Base-by-base conservation (phyloP, 2,888 invertebrate species). In the Andricus quercusramuli region DNA sequence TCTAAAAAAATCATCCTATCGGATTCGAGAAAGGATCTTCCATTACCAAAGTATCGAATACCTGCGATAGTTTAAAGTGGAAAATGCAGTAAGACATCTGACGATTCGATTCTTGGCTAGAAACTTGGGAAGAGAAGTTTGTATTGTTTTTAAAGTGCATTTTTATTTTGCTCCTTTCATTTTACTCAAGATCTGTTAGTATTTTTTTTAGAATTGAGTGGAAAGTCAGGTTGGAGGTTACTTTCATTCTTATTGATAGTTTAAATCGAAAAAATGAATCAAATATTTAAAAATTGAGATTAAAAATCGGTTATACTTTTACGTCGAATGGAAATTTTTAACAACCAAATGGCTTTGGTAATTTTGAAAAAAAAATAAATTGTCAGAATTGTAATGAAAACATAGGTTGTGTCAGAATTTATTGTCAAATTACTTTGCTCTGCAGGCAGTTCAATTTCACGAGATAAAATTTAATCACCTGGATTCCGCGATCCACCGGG, bases 21-120 rank as follows among this genome's bases (percentile, higher is more conserved):
- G 32, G 32, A 37, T 74, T 56, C 74, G 37, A 32, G 32, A 56
- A 74, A 51, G 56, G n/a, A 32, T 56, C 37, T 59, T 37, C 32
- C 56, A 74, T 74, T 74, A 74, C 74, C 56, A 13, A 56, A 56
- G 74, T 74, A 74, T 74, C 74, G 74, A 59, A 37, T 56, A 74
- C 74, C n/a, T 74, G 32, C 25, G 56, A 59, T 22, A 59, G 56
- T 74, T 74, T 74, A 59, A 74, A 74, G 74, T 74, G 74, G n/a
- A 56, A 74, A 37, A 74, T 56, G 37, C 37, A 74, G 74, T 74
- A 74, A 74, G 74, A 56, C 74, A 74, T 70, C 29, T 74, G 56
- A 70, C 51, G 44, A 51, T 20, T 70, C 51, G 29, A 51, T 70
- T 51, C 47, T 29, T 29, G 2, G 29, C 15, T 25, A 29, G 51